These are phyloP conservation scores for Umimayanthus kanabou DNA, from an alignment of 92 coral and sea anemone species.

Conservation along the genomic window DNA sequence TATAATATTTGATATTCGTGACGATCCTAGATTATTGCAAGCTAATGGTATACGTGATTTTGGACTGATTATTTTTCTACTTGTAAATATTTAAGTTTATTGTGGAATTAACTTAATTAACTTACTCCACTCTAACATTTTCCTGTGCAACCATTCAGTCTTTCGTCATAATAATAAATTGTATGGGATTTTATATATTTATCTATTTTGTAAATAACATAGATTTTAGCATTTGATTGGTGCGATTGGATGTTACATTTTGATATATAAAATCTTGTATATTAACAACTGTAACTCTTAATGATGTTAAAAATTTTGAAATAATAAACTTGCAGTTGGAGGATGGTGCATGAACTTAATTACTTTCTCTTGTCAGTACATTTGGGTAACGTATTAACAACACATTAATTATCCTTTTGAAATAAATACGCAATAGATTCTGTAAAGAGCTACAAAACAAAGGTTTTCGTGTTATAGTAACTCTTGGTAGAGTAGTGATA, in stretches of 20 bases:
- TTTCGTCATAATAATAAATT: too few species aligned
- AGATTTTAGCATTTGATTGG: neutral
- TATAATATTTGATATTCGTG: too few species aligned
- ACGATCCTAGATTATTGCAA: neutral
- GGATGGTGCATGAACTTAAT: too few species aligned
- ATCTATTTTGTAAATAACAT: neutral
- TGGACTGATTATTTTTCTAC: neutral
- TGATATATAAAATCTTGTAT: neutral
- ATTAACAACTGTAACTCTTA: neutral
- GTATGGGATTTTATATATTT: neutral
- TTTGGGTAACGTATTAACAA: too few species aligned
- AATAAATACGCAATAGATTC: too few species aligned
- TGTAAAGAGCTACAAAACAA: too few species aligned
- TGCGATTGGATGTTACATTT: neutral
- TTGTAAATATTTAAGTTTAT: too few species aligned
- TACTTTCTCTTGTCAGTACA: too few species aligned
- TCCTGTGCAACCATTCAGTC: neutral
- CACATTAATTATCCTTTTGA: too few species aligned
- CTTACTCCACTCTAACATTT: neutral
- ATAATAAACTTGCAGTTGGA: slow-evolving; percentile 3
- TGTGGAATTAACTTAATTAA: neutral
- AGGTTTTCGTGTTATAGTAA: too few species aligned
- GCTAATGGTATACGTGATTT: neutral
- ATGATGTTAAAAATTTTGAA: neutral
- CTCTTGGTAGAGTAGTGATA: too few species aligned